Conservation (phyloP, 2,888 invertebrate species). For the Onthophagus sagittarius region DNA sequence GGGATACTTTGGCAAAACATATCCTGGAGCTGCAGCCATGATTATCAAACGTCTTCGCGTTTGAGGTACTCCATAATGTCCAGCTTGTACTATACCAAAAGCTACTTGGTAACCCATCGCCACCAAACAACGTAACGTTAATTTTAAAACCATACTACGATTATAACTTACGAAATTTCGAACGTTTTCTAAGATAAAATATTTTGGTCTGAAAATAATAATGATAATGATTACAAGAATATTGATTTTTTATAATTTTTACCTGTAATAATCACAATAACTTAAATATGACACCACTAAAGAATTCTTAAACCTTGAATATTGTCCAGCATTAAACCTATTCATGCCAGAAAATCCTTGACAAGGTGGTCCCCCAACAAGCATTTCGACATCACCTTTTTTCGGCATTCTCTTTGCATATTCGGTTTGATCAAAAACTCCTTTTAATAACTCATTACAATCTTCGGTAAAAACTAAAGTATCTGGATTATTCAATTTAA, state of each 20-base stretch:
- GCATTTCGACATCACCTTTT: constrained; percentile 76
- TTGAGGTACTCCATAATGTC: constrained; percentile 81
- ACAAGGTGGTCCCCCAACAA: constrained; percentile 86
- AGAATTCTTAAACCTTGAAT: constrained; percentile 83
- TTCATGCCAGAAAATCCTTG: constrained; percentile 91
- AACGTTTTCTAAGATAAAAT: constrained; percentile 81
- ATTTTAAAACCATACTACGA: constrained; percentile 73
- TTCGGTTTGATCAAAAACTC: constrained; percentile 59
- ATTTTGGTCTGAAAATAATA: constrained; percentile 57
- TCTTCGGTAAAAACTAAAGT: constrained; percentile 78
- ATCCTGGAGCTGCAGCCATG: constrained; percentile 78
- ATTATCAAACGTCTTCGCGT: constrained; percentile 71
- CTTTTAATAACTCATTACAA: constrained; percentile 67
- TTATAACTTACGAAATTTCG: constrained; percentile 83
- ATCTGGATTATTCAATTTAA: constrained; percentile 68
- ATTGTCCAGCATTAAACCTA: constrained; percentile 77
- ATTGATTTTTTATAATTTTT: constrained; percentile 14
- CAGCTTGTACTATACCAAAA: constrained; percentile 82
- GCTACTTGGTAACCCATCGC: constrained; percentile 86
- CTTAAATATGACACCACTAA: constrained; percentile 77
- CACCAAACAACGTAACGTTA: constrained; percentile 70
- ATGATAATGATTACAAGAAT: neutral
- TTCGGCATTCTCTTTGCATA: constrained; percentile 26
- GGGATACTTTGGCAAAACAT: constrained; percentile 69
- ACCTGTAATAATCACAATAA: constrained; percentile 79